Evolutionary conservation across 2,888 invertebrate species (phyloP), one percentile per base, ranked within the genome.

Genomic region (Pachymerium ferrugineum): DNA sequence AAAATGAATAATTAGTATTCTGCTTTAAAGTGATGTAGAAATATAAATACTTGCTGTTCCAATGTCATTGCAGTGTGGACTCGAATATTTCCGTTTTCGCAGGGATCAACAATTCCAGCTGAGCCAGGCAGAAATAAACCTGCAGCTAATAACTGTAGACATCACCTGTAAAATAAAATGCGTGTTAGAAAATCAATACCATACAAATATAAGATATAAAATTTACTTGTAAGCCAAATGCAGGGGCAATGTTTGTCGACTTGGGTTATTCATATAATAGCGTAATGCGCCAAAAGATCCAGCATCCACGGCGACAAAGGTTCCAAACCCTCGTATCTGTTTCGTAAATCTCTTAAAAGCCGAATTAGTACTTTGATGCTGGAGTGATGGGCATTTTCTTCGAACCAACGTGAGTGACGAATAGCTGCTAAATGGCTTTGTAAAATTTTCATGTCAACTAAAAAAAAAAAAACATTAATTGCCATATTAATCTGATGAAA

Each of bases 261-360:
- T 91, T 0, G 96, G 95, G 84, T 96, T 97, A 83, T 94, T 96
- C 92, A 97, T n/a, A n/a, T 93, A 77, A 97, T 93, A 75, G 95
- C 91, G 85, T 96, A 93, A 84, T 98, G 97, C 0, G 96, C 94
- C 79, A 98, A 86, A 54, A 98, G 86, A 85, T 98, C 97, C 35
- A 98, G 85, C 89, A 97, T 94, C 98, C 98, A 99, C 0, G 97
- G 94, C 0, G 93, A 93, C 8, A 99, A 86, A 0, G 95, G 91
- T 76, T 92, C 89, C 75, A 98, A 89, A 0, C 97, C 97, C 76
- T 91, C 88, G 84, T 95, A 97, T 16, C 98, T 88, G 73, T 88
- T 88, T 78, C 93, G 89, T 79, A 98, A 87, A 85, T 98, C 98
- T 76, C 96, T 88, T n/a, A 99, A 85, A 28, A 99, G 86, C 1